These are phyloP conservation scores for Bufotes viridis DNA, from an alignment of 2,797 vertebrate genomes.

Conservation along the genomic window DNA sequence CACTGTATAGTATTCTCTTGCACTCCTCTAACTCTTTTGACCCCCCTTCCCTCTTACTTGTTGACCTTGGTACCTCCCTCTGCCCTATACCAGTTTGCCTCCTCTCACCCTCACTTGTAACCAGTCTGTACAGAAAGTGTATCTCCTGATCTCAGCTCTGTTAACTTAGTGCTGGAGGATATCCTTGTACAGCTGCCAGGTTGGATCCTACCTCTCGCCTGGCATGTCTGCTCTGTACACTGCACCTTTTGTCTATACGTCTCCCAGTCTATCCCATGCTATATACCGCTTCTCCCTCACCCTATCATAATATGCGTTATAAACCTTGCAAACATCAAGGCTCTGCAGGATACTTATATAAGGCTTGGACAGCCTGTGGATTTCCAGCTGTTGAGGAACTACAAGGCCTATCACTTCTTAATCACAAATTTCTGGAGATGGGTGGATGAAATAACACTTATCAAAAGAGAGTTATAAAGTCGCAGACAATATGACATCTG, in stretches of 20 bases:
- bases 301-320: neutral
- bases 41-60: conserved; percentile 32
- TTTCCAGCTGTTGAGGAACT: conserved; percentile 4
- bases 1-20: conserved; percentile 8
- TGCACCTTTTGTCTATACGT: conserved; percentile 24
- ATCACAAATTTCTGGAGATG: neutral
- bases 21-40: conserved; percentile 35
- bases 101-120: conserved; percentile 39
- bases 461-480: neutral
- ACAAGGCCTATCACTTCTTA: neutral
- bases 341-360: neutral
- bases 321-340: conserved; percentile 22
- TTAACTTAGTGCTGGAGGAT: conserved; percentile 34
- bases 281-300: neutral
- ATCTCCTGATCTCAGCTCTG: conserved; percentile 13
- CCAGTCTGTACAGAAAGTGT: conserved; percentile 27
- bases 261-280: neutral
- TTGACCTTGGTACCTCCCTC: conserved; percentile 53
- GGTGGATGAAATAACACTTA: neutral
- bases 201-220: conserved; percentile 19
- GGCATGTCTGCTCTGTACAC: conserved; percentile 32
- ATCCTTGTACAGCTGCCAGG: conserved; percentile 49
- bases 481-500: neutral
- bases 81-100: conserved; percentile 14
- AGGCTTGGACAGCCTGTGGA: neutral